A percentile compares a stretch with the other conserved stretches of the same genome.
These are phyloP conservation scores for Microtus pennsylvanicus DNA, from an alignment of 2,113 vertebrate species.

Conservation along the genomic window DNA sequence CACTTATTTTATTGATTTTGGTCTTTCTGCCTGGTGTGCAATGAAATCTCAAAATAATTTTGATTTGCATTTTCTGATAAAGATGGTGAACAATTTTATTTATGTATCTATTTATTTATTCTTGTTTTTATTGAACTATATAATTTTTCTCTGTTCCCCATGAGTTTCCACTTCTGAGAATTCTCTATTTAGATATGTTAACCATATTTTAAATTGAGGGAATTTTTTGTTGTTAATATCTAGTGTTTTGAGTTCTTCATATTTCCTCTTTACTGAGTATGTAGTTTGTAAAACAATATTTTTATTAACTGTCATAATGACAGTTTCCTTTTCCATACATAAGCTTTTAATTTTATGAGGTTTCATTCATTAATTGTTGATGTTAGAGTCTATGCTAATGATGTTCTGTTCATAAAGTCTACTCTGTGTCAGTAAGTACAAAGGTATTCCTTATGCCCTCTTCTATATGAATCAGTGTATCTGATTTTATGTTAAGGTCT, in stretches of 20 bases:
- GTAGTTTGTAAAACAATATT: not conserved
- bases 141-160: too few relatives aligned
- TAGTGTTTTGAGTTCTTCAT: not conserved
- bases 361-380: not conserved
- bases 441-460: too few relatives aligned
- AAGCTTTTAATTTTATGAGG: not conserved
- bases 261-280: not conserved
- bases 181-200: not conserved
- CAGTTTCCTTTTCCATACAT: not conserved
- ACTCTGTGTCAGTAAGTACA: not conserved
- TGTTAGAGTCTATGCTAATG: not conserved
- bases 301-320: not conserved
- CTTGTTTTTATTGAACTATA: too few relatives aligned
- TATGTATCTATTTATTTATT: too few relatives aligned
- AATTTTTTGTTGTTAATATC: not conserved
- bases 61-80: not conserved
- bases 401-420: not conserved
- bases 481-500: not conserved
- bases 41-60: not conserved
- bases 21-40: not conserved
- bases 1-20: not conserved
- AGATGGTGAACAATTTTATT: not conserved
- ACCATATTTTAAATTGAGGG: not conserved
- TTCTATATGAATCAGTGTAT: not conserved
- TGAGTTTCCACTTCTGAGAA: not conserved